Evolutionary conservation across 53 echinoderm and acorn worm species (phyloP), one percentile per base, ranked within the genome.

Genomic region (Crossaster papposus): DNA sequence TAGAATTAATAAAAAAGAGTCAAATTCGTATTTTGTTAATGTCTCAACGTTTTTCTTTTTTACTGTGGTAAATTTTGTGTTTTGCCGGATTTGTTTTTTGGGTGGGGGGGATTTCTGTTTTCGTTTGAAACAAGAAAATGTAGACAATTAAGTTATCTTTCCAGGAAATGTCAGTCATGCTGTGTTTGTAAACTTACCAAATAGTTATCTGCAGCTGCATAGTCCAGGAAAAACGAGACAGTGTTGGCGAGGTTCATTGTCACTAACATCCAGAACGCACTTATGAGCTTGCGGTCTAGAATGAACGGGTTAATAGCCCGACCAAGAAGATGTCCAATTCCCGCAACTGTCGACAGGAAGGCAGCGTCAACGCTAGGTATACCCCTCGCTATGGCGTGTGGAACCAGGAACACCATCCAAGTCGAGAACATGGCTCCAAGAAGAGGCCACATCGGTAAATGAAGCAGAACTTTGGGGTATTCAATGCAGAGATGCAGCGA

Each of bases 381-480:
- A 26, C 91, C 91, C 22, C 22, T 58, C 58, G 65, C 76, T 15
- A 92, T 50, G 6, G 92, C 92, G 82, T 92, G 92, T 23, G 92
- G 92, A 17, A 92, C 88, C 18, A 92, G 77, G 77, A 73, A 92
- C 62, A 92, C 71, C 92, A 92, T 81, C 92, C 92, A 92, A 14
- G 88, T 75, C 23, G 70, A 64, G 77, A 38, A 65, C 1, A 65
- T 65, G 6, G 65, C 29, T 5, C 65, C 83, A 2, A 35, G 24
- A 36, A 83, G 50, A 14, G 34, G 37, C 63, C 63, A 36, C 0
- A 33, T 26, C 12, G 3, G 3, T 24, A 81, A 22, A 11, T 64
- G 35, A 64, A 64, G 70, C 23, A 37, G 14, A 9, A 65, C 50
- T 4, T 36, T 65, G 24, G 28, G 37, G 1, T 65, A 17, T 30